phyloP scores from a whole-genome alignment of 2,888 invertebrate genomes.

The Nomada hirtipes region DNA sequence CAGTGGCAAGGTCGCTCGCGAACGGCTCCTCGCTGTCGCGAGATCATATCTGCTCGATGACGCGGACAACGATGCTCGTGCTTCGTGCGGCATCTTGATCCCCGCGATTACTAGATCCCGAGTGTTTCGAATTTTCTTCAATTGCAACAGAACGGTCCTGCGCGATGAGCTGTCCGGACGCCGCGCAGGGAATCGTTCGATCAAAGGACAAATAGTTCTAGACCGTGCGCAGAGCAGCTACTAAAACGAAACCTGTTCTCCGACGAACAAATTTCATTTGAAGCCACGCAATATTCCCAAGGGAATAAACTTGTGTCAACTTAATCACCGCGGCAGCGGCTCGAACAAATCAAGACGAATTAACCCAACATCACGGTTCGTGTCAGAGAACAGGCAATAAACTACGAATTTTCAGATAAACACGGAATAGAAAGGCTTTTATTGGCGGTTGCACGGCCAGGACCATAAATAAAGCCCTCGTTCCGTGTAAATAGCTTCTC shows the following conservation, averaged over 20 bases:
- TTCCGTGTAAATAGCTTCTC: constrained; percentile 55
- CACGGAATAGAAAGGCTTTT: constrained; percentile 49
- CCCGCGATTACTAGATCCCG: constrained; percentile 46
- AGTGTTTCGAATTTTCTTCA: constrained; percentile 49
- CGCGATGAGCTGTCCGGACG: background rate
- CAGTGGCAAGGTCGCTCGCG: constrained; percentile 66
- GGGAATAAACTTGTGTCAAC: background rate
- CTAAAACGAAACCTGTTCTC: too few species aligned
- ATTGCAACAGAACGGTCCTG: background rate
- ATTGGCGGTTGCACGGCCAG: constrained; percentile 30
- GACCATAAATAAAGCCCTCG: constrained; percentile 53
- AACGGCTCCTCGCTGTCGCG: constrained; percentile 66
- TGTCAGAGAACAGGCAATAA: constrained; percentile 31
- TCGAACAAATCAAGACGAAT: constrained; percentile 48
- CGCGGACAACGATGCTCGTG: constrained; percentile 66
- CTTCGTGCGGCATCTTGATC: constrained; percentile 58
- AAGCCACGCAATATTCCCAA: background rate
- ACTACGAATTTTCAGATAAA: constrained; percentile 59
- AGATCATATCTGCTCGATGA: constrained; percentile 70
- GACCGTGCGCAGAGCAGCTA: too few species aligned
- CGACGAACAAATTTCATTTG: too few species aligned
- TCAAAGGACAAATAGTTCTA: background rate
- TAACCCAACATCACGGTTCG: constrained; percentile 22
- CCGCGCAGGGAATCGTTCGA: background rate
- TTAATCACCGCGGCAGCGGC: constrained; percentile 31